These are phyloP conservation scores for Aradophagus sp. DNA, from an alignment of 1,140 invertebrate genomes.

Conservation along the genomic window DNA sequence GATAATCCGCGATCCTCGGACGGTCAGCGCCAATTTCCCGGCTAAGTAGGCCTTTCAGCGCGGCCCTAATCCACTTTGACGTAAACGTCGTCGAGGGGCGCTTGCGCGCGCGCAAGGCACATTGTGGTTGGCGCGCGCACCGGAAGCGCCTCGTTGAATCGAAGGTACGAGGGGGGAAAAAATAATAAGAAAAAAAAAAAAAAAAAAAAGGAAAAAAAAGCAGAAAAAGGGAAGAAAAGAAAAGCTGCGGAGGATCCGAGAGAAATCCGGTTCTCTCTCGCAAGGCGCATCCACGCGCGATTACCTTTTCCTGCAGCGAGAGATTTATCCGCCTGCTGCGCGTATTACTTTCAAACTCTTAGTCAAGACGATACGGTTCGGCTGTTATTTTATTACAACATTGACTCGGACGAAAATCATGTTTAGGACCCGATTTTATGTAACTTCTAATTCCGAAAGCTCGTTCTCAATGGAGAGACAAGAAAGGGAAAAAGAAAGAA, in stretches of 20 bases:
- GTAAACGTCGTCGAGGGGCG: constrained; percentile 52
- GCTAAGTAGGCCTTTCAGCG: constrained; percentile 57
- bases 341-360: constrained; percentile 46
- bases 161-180: constrained; percentile 49
- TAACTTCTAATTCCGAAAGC: too few species aligned
- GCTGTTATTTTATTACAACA: constrained; percentile 42
- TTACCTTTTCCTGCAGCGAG: constrained; percentile 51
- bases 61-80: constrained; percentile 65
- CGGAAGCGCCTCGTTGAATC: constrained; percentile 48
- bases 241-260: too few species aligned
- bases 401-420: constrained; percentile 6
- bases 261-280: constrained; percentile 59
- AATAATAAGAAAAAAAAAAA: too few species aligned
- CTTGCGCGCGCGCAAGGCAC: constrained; percentile 21
- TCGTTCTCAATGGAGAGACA: too few species aligned
- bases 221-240: too few species aligned
- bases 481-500: too few species aligned
- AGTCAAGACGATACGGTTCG: constrained; percentile 29
- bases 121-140: constrained; percentile 40
- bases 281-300: constrained; percentile 53
- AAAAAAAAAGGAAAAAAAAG: too few species aligned
- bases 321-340: constrained; percentile 53
- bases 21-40: constrained; percentile 53
- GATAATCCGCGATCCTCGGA: constrained; percentile 65
- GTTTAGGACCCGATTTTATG: constrained; percentile 10